Evolutionary conservation across 1,140 invertebrate species (phyloP), one percentile per base, ranked within the genome.

Genomic region (Euwallacea fornicatus): DNA sequence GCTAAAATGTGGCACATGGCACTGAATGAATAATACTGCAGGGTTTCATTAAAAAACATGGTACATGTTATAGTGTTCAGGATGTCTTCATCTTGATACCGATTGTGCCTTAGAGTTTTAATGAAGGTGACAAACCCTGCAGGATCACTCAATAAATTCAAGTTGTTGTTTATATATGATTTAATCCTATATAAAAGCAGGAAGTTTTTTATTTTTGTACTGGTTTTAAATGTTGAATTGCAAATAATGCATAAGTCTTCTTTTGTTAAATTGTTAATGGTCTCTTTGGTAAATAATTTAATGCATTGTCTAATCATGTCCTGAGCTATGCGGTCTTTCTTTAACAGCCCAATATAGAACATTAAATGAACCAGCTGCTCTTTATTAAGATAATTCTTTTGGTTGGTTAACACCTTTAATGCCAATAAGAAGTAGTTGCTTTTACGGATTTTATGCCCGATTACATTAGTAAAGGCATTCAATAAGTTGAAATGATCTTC

Each of bases 41-140:
- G 64, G 11, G 80, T 78, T 73, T 77, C 75, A 76, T 82, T 82
- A 70, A 82, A 82, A 65, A 82, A 78, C 33, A 81, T 78, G 7
- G 76, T 73, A 68, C 73, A 78, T 8, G 75, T 70, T 44, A 82
- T 77, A 13, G 80, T 78, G 33, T n/a, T 69, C 62, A 82, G 72
- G 61, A 82, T 68, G 70, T 81, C 75, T 44, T 82, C 80, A 73
- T 77, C 73, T 74, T 78, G 77, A 65, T 73, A 79, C 7, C 76
- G 59, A 72, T 82, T 82, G 10, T 80, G 78, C 67, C 79, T 73
- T n/a, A 81, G 47, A 13, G 76, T 78, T 75, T 82, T 82, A 15
- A 81, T 64, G 50, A 82, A 69, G 44, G 78, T 81, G 58, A 81
- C 59, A 66, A 81, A 80, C 50, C 79, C 59, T 8, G 76, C 74